Base-by-base conservation (phyloP, 2,797 vertebrate species). In the Valencia hispanica region DNA sequence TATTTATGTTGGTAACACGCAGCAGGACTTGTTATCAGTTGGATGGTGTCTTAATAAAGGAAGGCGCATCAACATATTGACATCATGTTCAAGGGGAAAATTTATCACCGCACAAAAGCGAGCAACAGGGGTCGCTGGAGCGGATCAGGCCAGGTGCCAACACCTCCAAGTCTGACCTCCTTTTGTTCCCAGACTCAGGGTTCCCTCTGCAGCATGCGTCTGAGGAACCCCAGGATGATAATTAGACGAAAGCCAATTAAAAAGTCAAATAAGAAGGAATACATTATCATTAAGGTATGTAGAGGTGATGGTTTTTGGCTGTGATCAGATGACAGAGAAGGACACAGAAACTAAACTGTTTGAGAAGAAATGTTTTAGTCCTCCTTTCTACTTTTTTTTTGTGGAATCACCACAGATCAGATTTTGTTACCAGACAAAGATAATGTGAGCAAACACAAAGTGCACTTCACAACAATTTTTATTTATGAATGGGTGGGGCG, bases 1-100 rank as follows among this genome's bases (percentile, higher is more conserved):
- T 98, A 98, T 98, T 98, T 98, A 97, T 98, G 97, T 98, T 98
- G 97, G 96, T 97, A 97, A 97, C 97, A 96, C 98, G 94, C 97
- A 99, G 98, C 97, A 97, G 97, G 98, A 97, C 96, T 96, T 96
- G 96, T 98, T 98, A 98, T 97, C 97, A 96, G 96, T 98, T 96
- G 97, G 96, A 97, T 96, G 96, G 97, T 94, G 95, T 98, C 97
- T 99, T 98, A 98, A 98, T 99, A 98, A 99, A 98, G 96, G 95
- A 94, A 97, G 96, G 96, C 96, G 94, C 96, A 96, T 97, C 97
- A 97, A 98, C 98, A 98, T 99, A 99, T 99, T 99, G 98, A 98
- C 97, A 97, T 96, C 96, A 93, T 97, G 96, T 98, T 99, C 97
- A 97, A 97, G 97, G 96, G 96, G 96, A 96, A 43, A 96, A 96